Evolutionary conservation across 2,888 invertebrate species (phyloP).

Genomic region (Ennomos erosarius): DNA sequence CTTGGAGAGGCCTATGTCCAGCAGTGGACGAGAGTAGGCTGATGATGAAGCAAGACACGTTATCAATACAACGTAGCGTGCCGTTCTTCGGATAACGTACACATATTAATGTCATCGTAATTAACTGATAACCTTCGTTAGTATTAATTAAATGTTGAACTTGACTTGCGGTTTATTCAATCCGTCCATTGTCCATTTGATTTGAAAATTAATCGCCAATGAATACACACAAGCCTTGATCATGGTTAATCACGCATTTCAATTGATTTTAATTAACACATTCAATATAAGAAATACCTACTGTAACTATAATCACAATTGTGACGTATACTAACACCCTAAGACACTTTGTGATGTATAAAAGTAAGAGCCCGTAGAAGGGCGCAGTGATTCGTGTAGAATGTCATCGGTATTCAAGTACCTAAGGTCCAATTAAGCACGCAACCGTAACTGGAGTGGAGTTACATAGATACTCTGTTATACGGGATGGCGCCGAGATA

Average conservation of each 20-base stretch:
- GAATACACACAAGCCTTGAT: conserved; percentile 29
- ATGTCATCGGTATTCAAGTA: conserved; percentile 15
- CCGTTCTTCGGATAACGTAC: conserved; percentile 25
- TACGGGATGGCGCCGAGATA: conserved; percentile 13
- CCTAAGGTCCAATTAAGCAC: conserved; percentile 13
- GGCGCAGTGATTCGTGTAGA: conserved; percentile 14
- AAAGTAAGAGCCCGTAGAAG: conserved; percentile 13
- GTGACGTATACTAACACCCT: too few relatives aligned
- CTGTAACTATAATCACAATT: background rate
- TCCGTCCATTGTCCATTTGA: conserved; percentile 39
- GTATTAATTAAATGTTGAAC: conserved; percentile 55
- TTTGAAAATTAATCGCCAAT: conserved; percentile 43
- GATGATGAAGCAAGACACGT: conserved; percentile 4
- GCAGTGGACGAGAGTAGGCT: too few relatives aligned
- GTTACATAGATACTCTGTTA: conserved; percentile 9
- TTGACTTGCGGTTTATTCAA: conserved; percentile 46
- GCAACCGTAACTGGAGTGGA: conserved; percentile 17
- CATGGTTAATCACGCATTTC: conserved; percentile 32
- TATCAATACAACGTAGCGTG: conserved; percentile 7
- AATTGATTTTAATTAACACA: conserved; percentile 24
- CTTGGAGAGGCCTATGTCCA: too few relatives aligned
- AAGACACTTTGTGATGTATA: background rate
- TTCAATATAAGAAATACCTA: conserved; percentile 1
- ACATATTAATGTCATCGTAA: conserved; percentile 45
- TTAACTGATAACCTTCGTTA: conserved; percentile 53